Conservation (phyloP, 2,797 vertebrate genomes). For the Pantherophis vulpinus region DNA sequence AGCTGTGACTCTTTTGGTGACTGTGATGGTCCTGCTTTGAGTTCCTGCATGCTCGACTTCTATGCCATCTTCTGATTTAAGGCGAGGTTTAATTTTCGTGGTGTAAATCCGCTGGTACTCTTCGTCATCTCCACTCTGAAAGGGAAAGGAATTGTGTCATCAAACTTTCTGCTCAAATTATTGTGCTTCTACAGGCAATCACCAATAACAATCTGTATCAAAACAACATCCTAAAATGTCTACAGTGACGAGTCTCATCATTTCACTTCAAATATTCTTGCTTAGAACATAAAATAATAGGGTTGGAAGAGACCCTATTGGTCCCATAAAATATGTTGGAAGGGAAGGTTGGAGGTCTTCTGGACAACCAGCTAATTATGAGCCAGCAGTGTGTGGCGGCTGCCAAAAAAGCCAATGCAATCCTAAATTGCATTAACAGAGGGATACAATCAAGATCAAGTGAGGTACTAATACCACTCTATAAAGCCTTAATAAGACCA, state of each 20-base stretch:
- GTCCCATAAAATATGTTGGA: not conserved
- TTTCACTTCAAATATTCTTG: not conserved
- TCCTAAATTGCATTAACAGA: too few relatives aligned
- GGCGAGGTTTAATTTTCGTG: conserved; percentile 93
- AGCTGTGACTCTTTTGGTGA: conserved; percentile 90
- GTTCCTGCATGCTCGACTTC: conserved; percentile 81
- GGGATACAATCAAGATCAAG: too few relatives aligned
- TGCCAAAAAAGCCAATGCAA: too few relatives aligned
- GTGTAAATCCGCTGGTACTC: conserved; percentile 91
- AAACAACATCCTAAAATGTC: not conserved
- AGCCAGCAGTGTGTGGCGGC: too few relatives aligned
- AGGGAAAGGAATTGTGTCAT: conserved; percentile 18
- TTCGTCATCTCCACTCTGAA: conserved; percentile 92
- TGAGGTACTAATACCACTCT: too few relatives aligned
- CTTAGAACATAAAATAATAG: not conserved
- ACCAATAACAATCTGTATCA: not conserved
- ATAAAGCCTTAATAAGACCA: too few relatives aligned
- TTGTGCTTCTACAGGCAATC: not conserved
- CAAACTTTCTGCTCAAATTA: not conserved
- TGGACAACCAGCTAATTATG: not conserved
- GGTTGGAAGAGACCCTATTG: not conserved
- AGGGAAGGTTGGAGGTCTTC: not conserved
- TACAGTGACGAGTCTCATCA: not conserved
- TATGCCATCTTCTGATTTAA: conserved; percentile 84
- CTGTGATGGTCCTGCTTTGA: conserved; percentile 92